Percentiles rank a stretch among this genome's conserved stretches.
These are phyloP conservation scores for Cossypha caffra DNA, from an alignment of 2,797 vertebrate genomes.

Conservation along the genomic window DNA sequence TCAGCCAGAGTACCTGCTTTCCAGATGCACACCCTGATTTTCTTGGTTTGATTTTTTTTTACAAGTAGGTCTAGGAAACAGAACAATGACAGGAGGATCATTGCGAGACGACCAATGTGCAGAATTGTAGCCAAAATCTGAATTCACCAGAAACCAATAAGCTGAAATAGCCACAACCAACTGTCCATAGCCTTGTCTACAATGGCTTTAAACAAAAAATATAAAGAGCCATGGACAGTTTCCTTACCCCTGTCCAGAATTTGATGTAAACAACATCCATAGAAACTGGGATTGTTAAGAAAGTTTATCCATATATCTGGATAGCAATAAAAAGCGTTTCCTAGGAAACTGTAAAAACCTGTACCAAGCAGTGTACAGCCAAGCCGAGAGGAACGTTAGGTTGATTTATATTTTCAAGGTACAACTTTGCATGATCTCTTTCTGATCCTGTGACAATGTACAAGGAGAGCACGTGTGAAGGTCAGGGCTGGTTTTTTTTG, in stretches of 20 bases:
- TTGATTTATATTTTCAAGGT: slow-evolving; percentile 80
- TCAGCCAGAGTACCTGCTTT: slow-evolving; percentile 69
- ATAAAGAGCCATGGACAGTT: slow-evolving; percentile 79
- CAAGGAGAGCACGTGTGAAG: slow-evolving; percentile 58
- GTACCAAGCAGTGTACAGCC: slow-evolving; percentile 87
- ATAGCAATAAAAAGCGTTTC: slow-evolving; percentile 93
- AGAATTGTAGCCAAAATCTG: slow-evolving; percentile 71
- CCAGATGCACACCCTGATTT: slow-evolving; percentile 67
- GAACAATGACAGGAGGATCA: slow-evolving; percentile 65
- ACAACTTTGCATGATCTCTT: slow-evolving; percentile 77
- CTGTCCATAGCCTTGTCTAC: slow-evolving; percentile 78
- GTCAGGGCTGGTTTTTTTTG: slow-evolving; percentile 47
- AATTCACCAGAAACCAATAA: slow-evolving; percentile 72
- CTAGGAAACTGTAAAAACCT: slow-evolving; percentile 94
- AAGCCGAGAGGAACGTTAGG: slow-evolving; percentile 84
- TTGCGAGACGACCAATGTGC: slow-evolving; percentile 50
- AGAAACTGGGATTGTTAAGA: slow-evolving; percentile 84
- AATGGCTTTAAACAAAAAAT: slow-evolving; percentile 83
- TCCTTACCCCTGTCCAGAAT: slow-evolving; percentile 80
- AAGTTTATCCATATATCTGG: slow-evolving; percentile 88
- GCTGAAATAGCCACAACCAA: slow-evolving; percentile 75
- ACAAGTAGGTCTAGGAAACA: slow-evolving; percentile 70
- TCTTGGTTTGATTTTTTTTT: background rate
- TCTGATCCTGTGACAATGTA: slow-evolving; percentile 73
- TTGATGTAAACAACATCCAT: slow-evolving; percentile 85